These are phyloP conservation scores for Sparidentex hasta DNA, from an alignment of 2,797 vertebrate genomes.

Conservation along the genomic window DNA sequence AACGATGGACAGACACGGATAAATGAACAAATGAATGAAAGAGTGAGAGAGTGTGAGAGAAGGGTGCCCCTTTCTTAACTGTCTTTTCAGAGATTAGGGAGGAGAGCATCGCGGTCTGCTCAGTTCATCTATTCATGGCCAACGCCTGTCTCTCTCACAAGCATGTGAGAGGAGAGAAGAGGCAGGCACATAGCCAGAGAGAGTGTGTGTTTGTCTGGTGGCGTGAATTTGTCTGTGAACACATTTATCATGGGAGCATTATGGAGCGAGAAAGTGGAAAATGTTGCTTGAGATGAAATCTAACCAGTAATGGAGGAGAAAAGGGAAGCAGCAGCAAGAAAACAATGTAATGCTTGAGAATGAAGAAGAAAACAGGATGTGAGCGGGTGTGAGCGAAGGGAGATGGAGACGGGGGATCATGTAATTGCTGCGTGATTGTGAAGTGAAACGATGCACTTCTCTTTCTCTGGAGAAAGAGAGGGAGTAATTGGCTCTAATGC, in stretches of 20 bases:
- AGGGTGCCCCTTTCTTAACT: conserved; percentile 79
- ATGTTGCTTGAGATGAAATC: conserved; percentile 28
- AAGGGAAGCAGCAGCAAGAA: conserved; percentile 4
- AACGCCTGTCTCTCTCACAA: conserved; percentile 70
- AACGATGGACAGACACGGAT: conserved; percentile 77
- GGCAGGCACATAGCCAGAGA: conserved; percentile 32
- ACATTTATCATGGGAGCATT: conserved; percentile 42
- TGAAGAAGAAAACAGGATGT: conserved; percentile 27
- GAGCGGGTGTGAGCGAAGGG: conserved; percentile 17
- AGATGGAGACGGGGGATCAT: conserved; percentile 26
- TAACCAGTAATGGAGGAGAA: conserved; percentile 12
- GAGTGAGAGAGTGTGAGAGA: conserved; percentile 80
- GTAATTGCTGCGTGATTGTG: conserved; percentile 49
- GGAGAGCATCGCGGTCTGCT: conserved; percentile 73
- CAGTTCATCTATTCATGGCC: conserved; percentile 78
- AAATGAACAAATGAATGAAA: conserved; percentile 75
- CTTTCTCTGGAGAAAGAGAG: conserved; percentile 16
- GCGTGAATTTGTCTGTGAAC: conserved; percentile 34
- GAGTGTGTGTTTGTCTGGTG: conserved; percentile 2
- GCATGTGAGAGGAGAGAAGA: conserved; percentile 45
- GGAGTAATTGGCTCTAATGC: conserved; percentile 49
- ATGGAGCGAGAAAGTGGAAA: conserved; percentile 21
- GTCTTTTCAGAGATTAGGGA: conserved; percentile 83
- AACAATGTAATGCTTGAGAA: conserved; percentile 9
- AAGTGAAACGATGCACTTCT: conserved; percentile 47